Conservation (phyloP, 2,888 invertebrate genomes). For the Lepidocyrtinus sp. region DNA sequence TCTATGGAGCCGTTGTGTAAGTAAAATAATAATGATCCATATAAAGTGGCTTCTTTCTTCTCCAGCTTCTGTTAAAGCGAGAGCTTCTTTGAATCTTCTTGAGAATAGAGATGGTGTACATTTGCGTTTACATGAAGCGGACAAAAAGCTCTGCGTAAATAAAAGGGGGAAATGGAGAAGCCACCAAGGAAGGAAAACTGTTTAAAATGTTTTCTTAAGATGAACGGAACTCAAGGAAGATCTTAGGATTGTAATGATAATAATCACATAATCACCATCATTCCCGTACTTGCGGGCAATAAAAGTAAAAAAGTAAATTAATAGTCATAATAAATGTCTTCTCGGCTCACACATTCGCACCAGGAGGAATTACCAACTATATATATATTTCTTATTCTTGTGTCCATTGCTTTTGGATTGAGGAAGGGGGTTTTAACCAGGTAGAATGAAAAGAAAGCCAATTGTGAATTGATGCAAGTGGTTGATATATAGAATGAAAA, state of each 20-base stretch:
- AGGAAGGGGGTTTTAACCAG: background rate
- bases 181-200: background rate
- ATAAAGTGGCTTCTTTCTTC: background rate
- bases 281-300: conserved; percentile 20
- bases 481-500: conserved; percentile 43
- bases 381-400: too few relatives aligned
- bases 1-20: background rate
- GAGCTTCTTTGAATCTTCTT: too few relatives aligned
- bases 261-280: conserved; percentile 37
- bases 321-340: conserved; percentile 47
- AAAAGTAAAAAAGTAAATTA: conserved; percentile 25
- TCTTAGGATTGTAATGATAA: conserved; percentile 37
- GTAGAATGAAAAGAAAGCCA: background rate
- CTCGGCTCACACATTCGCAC: conserved; percentile 24
- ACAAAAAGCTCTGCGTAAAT: too few relatives aligned
- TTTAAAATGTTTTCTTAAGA: conserved; percentile 37
- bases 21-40: background rate
- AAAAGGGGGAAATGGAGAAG: background rate
- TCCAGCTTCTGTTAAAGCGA: background rate
- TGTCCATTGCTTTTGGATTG: background rate
- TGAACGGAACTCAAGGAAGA: conserved; percentile 22
- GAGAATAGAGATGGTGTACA: too few relatives aligned
- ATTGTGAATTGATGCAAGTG: conserved; percentile 24
- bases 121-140: background rate
- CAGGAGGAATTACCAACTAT: background rate